Conservation (phyloP, 2,888 invertebrate species). For the Mamestra brassicae region DNA sequence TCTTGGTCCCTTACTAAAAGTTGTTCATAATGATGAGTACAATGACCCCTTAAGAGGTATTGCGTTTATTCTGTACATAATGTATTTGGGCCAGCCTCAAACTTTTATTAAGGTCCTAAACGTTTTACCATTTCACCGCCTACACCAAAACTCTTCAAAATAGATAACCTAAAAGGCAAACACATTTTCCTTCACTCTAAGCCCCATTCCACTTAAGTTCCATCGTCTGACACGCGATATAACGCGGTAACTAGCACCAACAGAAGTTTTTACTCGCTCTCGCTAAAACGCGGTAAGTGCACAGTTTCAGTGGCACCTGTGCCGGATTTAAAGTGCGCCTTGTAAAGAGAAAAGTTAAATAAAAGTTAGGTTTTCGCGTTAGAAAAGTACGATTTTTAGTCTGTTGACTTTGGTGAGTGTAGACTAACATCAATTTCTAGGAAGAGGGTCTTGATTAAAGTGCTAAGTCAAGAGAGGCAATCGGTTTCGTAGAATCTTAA, state of each 20-base stretch:
- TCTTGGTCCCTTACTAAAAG: no score
- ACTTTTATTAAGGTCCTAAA: neutral
- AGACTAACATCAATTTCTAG: neutral
- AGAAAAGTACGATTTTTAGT: slow-evolving; percentile 30
- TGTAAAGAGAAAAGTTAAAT: slow-evolving; percentile 21
- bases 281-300: slow-evolving; percentile 60
- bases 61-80: no score
- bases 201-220: slow-evolving; percentile 33
- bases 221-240: slow-evolving; percentile 37
- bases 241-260: slow-evolving; percentile 48
- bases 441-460: neutral
- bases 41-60: no score
- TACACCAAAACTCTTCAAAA: slow-evolving; percentile 20
- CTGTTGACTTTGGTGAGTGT: neutral
- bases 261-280: slow-evolving; percentile 46
- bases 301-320: slow-evolving; percentile 55
- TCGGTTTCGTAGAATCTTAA: neutral
- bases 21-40: no score
- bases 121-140: neutral
- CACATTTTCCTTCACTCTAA: slow-evolving; percentile 30
- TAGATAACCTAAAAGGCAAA: slow-evolving; percentile 19
- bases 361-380: neutral
- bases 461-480: neutral
- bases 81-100: no score
- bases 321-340: slow-evolving; percentile 36